Evolutionary conservation across 1,140 invertebrate genomes (phyloP).

Genomic region (Atta colombica): DNA sequence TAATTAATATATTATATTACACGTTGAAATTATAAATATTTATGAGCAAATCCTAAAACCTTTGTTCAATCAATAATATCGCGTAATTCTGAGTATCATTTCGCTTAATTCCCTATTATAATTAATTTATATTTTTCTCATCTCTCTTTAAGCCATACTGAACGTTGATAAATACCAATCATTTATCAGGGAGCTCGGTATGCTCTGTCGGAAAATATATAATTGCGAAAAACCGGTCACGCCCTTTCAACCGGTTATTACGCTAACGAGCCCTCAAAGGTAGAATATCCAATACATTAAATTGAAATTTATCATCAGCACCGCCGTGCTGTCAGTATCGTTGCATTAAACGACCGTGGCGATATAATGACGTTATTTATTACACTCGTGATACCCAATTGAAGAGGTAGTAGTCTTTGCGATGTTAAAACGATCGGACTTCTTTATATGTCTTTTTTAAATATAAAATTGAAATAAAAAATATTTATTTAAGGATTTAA

Average conservation of each 20-base stretch:
- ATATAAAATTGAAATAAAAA: not conserved
- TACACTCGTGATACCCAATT: constrained; percentile 42
- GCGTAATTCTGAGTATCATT: constrained; percentile 13
- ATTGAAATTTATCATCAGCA: constrained; percentile 74
- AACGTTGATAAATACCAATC: constrained; percentile 54
- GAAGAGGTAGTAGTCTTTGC: constrained; percentile 26
- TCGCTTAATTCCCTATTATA: constrained; percentile 27
- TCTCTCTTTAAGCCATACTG: not conserved
- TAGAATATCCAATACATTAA: constrained; percentile 70
- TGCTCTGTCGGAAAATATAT: constrained; percentile 46
- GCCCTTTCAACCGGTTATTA: constrained; percentile 50
- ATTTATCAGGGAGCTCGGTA: constrained; percentile 49
- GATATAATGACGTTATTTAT: constrained; percentile 66
- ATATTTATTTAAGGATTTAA: constrained; percentile 29
- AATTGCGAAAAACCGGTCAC: constrained; percentile 38
- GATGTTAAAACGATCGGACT: constrained; percentile 14
- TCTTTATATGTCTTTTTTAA: constrained; percentile 17
- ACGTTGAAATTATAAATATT: constrained; percentile 31
- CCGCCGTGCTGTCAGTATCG: constrained; percentile 64
- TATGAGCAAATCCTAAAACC: not conserved
- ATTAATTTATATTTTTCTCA: constrained; percentile 48
- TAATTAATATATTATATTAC: too few species aligned
- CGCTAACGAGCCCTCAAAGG: constrained; percentile 64
- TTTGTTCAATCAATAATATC: constrained; percentile 5
- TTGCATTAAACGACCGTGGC: constrained; percentile 42